Base-by-base conservation (phyloP, 2,113 vertebrate genomes). In the Brachyistius frenatus region DNA sequence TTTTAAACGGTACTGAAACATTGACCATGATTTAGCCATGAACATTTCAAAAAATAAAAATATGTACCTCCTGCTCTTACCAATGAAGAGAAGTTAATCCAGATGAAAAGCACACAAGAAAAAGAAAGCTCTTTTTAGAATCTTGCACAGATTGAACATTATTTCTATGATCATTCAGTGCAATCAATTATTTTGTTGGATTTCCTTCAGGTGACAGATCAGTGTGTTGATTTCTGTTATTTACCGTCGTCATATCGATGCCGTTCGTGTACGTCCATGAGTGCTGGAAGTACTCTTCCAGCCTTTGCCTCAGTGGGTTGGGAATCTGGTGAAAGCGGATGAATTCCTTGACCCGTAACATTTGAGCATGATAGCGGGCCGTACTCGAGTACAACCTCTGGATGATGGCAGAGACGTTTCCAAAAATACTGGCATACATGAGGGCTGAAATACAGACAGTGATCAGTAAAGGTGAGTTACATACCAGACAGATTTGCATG, bases 351-450 rank as follows among this genome's bases (percentile, higher is more conserved):
- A 99, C 98, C 73, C 98, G 94, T 47, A 99, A 93, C 98, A 99
- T 99, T 88, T 99, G 98, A 94, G 97, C 97, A 77, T 99, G 98
- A 79, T 99, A 99, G 66, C 98, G 95, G 2, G 98, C 98, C 1
- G 98, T 99, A 76, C 97, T 97, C 0, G 98, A 99, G 91, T 99
- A 99, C 13, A 99, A 94, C 78, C 98, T 94, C 95, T 99, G 98
- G 94, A 99, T 99, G 94, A 99, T 99, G 93, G 98, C 98, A 65
- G 98, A 99, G 52, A 99, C 98, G 3, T 99, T 99, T 63, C 98
- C 98, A 88, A 99, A 99, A 92, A 99, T 99, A 88, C 98, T 99
- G 92, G 98, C 98, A 4, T 99, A 99, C 98, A 99, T 99, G 85
- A 99, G 90, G 58, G 98, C 98, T 99, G 92, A 46, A 93, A 94